phyloP scores from a whole-genome alignment of 2,797 vertebrate species.

The Aplochiton taeniatus region DNA sequence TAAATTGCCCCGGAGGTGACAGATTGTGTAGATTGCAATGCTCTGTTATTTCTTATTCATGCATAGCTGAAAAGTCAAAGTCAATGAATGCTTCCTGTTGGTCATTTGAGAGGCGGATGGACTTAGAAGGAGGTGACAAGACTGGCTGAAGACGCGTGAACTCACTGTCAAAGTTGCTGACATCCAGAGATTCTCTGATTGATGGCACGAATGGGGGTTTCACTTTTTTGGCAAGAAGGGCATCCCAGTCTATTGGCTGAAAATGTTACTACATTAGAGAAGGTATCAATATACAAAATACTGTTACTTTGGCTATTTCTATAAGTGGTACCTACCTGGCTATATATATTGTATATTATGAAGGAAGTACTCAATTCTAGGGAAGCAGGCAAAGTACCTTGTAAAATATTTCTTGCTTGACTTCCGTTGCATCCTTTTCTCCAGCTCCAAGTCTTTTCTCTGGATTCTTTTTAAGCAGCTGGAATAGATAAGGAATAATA shows the following conservation, averaged over 20 bases:
- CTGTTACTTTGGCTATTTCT: not conserved
- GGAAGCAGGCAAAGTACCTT: slow-evolving; percentile 66
- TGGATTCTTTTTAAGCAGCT: slow-evolving; percentile 89
- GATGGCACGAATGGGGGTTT: slow-evolving; percentile 85
- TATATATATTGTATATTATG: too few species aligned
- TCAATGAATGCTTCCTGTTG: slow-evolving; percentile 85
- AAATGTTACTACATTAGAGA: slow-evolving; percentile 51
- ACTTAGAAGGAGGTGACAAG: slow-evolving; percentile 80
- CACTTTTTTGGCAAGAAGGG: slow-evolving; percentile 77
- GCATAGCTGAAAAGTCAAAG: slow-evolving; percentile 86
- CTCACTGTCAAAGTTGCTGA: slow-evolving; percentile 89
- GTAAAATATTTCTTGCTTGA: slow-evolving; percentile 88
- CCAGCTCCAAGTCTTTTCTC: slow-evolving; percentile 87
- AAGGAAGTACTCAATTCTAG: not conserved
- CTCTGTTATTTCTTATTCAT: slow-evolving; percentile 39
- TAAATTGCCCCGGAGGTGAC: not conserved
- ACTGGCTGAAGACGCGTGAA: slow-evolving; percentile 86
- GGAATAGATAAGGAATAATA: slow-evolving; percentile 2
- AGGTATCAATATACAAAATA: not conserved
- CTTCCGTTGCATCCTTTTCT: slow-evolving; percentile 83
- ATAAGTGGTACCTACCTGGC: too few species aligned
- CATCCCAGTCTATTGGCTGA: slow-evolving; percentile 85
- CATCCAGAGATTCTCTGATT: slow-evolving; percentile 74
- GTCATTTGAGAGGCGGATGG: slow-evolving; percentile 66
- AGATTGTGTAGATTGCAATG: not conserved